Base-by-base conservation (phyloP, 2,113 vertebrate genomes). In the Apus apus region DNA sequence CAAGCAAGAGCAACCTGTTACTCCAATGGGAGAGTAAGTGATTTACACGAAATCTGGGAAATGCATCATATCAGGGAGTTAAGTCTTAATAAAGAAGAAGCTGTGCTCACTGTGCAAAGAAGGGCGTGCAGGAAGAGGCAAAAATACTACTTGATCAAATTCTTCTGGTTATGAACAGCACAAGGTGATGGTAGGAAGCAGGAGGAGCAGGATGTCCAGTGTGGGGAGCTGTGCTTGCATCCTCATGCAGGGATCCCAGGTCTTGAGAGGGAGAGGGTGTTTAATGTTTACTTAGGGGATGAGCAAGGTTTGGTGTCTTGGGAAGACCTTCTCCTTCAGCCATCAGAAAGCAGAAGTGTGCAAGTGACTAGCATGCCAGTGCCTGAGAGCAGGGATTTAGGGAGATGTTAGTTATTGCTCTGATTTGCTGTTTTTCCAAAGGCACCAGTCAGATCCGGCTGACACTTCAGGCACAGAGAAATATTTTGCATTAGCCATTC, bases 171-270 rank as follows among this genome's bases (percentile, higher is more conserved):
- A 51, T 53, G 50, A 45, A 34, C 7, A 48, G 17, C 13, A 6
- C 0, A 0, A 16, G 4, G 3, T 23, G 19, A 14, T 7, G 11
- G 20, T 61, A 34, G 21, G 29, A 77, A 11, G 15, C 29, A 79
- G 36, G 11, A 65, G 66, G 14, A 73, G 13, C 18, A 78, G 40
- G 5, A 4, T 29, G 13, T 79, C 60, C 17, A 2, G 7, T 0
- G 1, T 3, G 3, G 8, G 2, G 3, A 23, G 4, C 0, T 0
- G 32, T 46, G 12, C 46, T 73, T 67, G 16, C 1, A 0, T 21
- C 40, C 50, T 83, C 15, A 71, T 65, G 19, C 40, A 73, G 9
- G 30, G 16, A 50, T 7, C 51, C 77, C n/a, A 70, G 27, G 21
- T 13, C 8, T 46, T 50, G 30, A 70, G 16, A 66, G 19, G 4